Evolutionary conservation across 2,797 vertebrate genomes (phyloP), one percentile per base, ranked within the genome.

Genomic region (Myiothlypis coronata): DNA sequence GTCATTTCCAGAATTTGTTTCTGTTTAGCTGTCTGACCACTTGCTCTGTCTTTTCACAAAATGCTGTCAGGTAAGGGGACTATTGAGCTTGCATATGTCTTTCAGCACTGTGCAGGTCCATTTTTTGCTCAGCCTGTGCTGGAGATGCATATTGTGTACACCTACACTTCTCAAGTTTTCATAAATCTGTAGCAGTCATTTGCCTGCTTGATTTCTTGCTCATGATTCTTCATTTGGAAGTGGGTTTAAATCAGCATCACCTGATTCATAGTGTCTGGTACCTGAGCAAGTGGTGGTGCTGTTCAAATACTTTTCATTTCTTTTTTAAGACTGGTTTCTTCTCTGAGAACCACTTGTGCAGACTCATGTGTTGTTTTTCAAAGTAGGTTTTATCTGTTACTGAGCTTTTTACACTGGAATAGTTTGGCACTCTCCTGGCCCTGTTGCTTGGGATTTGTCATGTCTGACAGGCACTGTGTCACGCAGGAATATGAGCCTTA

Each of bases 131-230:
- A 89, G 43, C 16, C 26, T 87, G 23, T 84, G 59, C 47, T 92
- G 63, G 34, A 82, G 49, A 35, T 56, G 41, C n/a, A 27, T 83
- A 26, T 34, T 91, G 52, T 47, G 27, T 77, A 80, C 68, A 80
- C 56, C 47, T 78, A 77, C 41, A 19, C 47, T 74, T 89, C 64
- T 78, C 43, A 86, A 60, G 61, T 83, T 91, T 91, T 91, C 69
- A 91, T 43, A 78, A 8, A 90, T 44, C 24, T 61, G 30, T 61
- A 71, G 61, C 53, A 92, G 90, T 53, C 70, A 64, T 69, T 93
- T 92, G 64, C 44, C 64, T 74, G 52, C 87, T 95, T 84, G 46
- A 46, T 78, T 87, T 88, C n/a, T 88, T 87, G 43, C 37, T 93
- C 19, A 13, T 34, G 53, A 27, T 19, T 89, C 39, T 80, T 85